A percentile compares a stretch with the other conserved stretches of the same genome.
phyloP scores from a whole-genome alignment of 2,888 invertebrate genomes.

The Bombyx huttoni region DNA sequence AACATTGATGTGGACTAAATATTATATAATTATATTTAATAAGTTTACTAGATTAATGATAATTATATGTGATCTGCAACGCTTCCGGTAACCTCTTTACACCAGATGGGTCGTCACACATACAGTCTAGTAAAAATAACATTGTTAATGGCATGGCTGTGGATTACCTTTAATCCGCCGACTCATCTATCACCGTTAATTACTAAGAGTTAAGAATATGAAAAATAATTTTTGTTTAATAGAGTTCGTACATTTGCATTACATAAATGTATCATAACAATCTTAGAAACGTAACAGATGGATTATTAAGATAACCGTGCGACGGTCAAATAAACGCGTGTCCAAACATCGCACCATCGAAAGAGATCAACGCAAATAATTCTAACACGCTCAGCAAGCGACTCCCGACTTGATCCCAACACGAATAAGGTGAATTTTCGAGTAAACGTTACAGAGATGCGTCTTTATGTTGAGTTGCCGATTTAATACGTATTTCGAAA shows the following conservation, averaged over 20 bases:
- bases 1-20: too few relatives aligned
- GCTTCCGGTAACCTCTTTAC: too few relatives aligned
- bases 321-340: background rate
- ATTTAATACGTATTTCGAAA: background rate
- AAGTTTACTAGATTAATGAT: too few relatives aligned
- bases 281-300: background rate
- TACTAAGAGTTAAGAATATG: too few relatives aligned
- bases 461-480: background rate
- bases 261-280: background rate
- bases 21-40: too few relatives aligned
- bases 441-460: background rate
- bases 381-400: background rate
- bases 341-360: slow-evolving; percentile 1
- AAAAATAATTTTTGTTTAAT: too few relatives aligned
- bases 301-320: background rate
- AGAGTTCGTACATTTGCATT: background rate
- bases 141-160: too few relatives aligned
- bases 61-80: too few relatives aligned
- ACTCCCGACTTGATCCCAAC: background rate
- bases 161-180: too few relatives aligned
- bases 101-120: too few relatives aligned
- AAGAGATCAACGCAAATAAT: background rate
- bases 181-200: too few relatives aligned
- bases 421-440: background rate
- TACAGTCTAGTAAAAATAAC: too few relatives aligned